Evolutionary conservation across 1,140 invertebrate genomes (phyloP).

Genomic region (Tetragonula clypearis): DNA sequence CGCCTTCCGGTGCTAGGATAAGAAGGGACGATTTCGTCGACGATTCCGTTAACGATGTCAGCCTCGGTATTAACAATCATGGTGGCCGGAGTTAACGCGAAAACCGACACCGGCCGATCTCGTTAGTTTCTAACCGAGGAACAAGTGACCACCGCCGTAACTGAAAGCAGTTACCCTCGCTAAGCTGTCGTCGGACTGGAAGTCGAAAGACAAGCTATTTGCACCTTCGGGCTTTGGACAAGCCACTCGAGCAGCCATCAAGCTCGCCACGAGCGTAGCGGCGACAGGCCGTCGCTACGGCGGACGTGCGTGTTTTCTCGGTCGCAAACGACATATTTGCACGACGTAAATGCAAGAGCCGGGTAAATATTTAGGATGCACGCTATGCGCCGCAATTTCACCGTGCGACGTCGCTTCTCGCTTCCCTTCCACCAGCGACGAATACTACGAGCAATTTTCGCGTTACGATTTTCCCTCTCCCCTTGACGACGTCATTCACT

Average conservation of each 20-base stretch:
- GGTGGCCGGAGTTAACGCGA: background rate
- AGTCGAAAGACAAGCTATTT: slow-evolving; percentile 26
- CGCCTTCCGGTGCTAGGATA: background rate
- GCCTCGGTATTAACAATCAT: background rate
- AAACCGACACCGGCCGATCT: background rate
- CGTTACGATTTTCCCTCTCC: slow-evolving; percentile 42
- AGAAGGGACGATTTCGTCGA: background rate
- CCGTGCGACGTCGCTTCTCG: background rate
- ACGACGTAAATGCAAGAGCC: slow-evolving; percentile 62
- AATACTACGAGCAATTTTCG: slow-evolving; percentile 62
- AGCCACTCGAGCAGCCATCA: slow-evolving; percentile 33
- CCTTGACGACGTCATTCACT: slow-evolving; percentile 4
- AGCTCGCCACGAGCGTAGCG: slow-evolving; percentile 33
- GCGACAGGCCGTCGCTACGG: slow-evolving; percentile 25
- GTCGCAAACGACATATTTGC: slow-evolving; percentile 66
- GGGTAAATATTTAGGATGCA: slow-evolving; percentile 69
- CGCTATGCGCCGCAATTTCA: slow-evolving; percentile 62
- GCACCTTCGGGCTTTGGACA: background rate
- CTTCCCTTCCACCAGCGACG: slow-evolving; percentile 34
- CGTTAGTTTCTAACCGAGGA: slow-evolving; percentile 13
- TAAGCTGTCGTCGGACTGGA: background rate
- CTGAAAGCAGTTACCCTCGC: background rate
- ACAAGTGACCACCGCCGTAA: background rate
- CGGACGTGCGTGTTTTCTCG: slow-evolving; percentile 60
- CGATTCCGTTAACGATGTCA: background rate